These are phyloP conservation scores for Lophius americanus DNA, from an alignment of 2,797 vertebrate genomes.

Conservation along the genomic window DNA sequence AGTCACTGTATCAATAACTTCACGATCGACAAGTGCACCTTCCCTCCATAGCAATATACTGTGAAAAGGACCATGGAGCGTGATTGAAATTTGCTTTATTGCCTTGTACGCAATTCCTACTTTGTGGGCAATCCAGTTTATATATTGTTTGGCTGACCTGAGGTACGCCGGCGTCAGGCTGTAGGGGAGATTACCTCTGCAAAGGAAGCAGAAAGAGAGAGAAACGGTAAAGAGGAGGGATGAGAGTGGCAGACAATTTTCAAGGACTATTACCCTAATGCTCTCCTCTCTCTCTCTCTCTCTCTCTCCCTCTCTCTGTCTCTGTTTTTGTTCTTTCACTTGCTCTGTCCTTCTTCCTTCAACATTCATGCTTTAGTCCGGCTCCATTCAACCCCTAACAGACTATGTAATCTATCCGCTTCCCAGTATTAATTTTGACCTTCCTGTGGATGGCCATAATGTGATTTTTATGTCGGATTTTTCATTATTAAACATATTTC, in stretches of 20 bases:
- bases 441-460: background rate
- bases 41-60: slow-evolving; percentile 46
- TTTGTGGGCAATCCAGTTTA: slow-evolving; percentile 79
- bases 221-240: slow-evolving; percentile 29
- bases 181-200: slow-evolving; percentile 72
- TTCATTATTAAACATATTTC: background rate
- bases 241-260: slow-evolving; percentile 64
- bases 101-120: slow-evolving; percentile 80
- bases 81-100: slow-evolving; percentile 84
- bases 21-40: slow-evolving; percentile 69
- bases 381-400: slow-evolving; percentile 15
- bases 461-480: background rate
- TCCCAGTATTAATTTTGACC: slow-evolving; percentile 1
- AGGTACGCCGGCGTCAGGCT: slow-evolving; percentile 67
- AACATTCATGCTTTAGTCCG: slow-evolving; percentile 17
- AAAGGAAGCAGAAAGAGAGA: slow-evolving; percentile 60
- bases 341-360: slow-evolving; percentile 20
- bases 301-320: slow-evolving; percentile 15
- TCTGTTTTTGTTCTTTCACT: slow-evolving; percentile 43
- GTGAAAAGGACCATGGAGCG: slow-evolving; percentile 53
- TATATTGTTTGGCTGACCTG: slow-evolving; percentile 77
- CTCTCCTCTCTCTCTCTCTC: slow-evolving; percentile 10
- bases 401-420: slow-evolving; percentile 1
- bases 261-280: slow-evolving; percentile 62
- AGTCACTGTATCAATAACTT: slow-evolving; percentile 71